These are phyloP conservation scores for Portevinia maculata DNA, from an alignment of 2,888 invertebrate species.

Conservation along the genomic window DNA sequence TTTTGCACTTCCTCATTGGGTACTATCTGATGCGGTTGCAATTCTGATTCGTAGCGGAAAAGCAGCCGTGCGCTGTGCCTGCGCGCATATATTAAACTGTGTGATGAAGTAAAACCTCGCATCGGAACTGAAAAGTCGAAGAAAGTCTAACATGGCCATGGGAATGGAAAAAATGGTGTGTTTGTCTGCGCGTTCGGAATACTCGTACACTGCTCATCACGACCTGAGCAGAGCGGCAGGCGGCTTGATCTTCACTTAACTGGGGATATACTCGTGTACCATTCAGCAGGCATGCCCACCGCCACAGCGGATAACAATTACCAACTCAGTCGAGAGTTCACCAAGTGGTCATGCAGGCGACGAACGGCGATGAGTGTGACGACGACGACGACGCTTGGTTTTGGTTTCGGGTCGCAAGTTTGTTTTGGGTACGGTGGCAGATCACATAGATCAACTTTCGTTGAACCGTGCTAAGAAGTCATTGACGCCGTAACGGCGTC, in stretches of 20 bases:
- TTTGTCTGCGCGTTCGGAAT: constrained; percentile 10
- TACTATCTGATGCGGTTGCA: constrained; percentile 30
- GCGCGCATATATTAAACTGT: constrained; percentile 33
- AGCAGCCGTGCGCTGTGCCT: not conserved
- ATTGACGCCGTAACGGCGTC: constrained; percentile 63
- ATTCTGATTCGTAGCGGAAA: constrained; percentile 49
- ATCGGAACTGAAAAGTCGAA: constrained; percentile 51
- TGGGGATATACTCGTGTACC: constrained; percentile 13
- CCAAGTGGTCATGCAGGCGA: constrained; percentile 55
- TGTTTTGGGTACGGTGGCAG: constrained; percentile 35
- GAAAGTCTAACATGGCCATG: constrained; percentile 63
- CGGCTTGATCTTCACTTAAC: constrained; percentile 63
- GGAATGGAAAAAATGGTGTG: constrained; percentile 48
- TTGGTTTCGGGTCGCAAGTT: constrained; percentile 40
- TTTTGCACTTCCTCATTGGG: constrained; percentile 68
- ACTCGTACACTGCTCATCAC: constrained; percentile 62
- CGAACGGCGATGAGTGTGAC: no score
- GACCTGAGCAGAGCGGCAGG: constrained; percentile 51
- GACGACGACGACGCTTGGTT: constrained; percentile 27
- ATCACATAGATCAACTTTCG: constrained; percentile 70
- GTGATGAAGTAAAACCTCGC: constrained; percentile 40
- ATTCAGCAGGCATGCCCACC: constrained; percentile 30
- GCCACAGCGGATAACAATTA: constrained; percentile 42
- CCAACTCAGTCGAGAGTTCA: constrained; percentile 40
- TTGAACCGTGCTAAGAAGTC: constrained; percentile 63